A percentile compares a stretch with the other conserved stretches of the same genome.
Conservation (phyloP, 2,888 invertebrate species). For the Tachina grossa region DNA sequence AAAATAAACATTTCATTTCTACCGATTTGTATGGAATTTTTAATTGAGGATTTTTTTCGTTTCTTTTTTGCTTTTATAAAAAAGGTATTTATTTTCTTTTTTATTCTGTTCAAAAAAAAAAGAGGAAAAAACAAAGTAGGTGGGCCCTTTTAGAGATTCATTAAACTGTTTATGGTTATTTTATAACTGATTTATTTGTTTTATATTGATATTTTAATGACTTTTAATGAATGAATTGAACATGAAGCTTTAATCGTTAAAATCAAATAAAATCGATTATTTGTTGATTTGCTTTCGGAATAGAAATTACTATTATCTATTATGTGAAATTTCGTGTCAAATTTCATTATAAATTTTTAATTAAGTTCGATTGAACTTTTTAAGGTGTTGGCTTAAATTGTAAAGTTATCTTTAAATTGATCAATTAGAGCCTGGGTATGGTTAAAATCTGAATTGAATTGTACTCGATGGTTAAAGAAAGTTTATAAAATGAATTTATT, state of each 20-base stretch:
- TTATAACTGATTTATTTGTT: slow-evolving; percentile 22
- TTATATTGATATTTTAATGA: slow-evolving; percentile 28
- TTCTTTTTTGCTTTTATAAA: slow-evolving; percentile 5
- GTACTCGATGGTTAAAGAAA: neutral
- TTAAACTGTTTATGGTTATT: slow-evolving; percentile 12
- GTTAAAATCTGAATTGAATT: slow-evolving; percentile 11
- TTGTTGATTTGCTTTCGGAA: neutral
- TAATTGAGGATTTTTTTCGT: slow-evolving; percentile 67
- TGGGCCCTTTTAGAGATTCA: slow-evolving; percentile 37
- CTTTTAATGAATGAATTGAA: slow-evolving; percentile 3
- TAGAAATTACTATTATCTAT: neutral
- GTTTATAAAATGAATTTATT: neutral
- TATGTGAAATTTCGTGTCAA: neutral
- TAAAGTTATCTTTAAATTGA: neutral
- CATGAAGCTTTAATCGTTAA: slow-evolving; percentile 15
- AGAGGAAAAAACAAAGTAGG: slow-evolving; percentile 47
- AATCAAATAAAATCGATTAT: neutral
- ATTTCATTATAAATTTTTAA: neutral
- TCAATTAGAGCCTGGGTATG: neutral
- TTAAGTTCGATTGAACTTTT: neutral
- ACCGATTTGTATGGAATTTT: slow-evolving; percentile 69
- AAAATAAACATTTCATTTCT: slow-evolving; percentile 59
- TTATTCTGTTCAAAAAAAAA: neutral
- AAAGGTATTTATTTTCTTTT: neutral
- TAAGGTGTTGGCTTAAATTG: slow-evolving; percentile 16